Conservation (phyloP, 2,797 vertebrate species). For the Limnodromus scolopaceus region DNA sequence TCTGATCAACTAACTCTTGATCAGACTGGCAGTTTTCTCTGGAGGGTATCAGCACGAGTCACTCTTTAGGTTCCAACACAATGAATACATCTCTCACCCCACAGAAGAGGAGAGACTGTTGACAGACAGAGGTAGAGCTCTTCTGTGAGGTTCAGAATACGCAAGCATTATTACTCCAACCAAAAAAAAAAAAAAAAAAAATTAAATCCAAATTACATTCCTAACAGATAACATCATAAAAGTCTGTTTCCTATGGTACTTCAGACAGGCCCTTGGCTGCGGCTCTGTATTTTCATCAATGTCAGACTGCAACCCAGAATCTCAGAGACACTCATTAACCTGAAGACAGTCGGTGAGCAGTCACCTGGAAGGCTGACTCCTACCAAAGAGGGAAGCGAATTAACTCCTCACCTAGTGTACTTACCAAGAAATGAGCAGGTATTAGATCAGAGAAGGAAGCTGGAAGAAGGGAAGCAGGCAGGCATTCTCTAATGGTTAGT, state of each 20-base stretch:
- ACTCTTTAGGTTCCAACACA: neutral
- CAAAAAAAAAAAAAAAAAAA: neutral
- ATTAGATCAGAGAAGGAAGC: slow-evolving; percentile 40
- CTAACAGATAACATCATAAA: neutral
- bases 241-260: neutral
- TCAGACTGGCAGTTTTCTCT: neutral
- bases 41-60: neutral
- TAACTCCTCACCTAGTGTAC: neutral
- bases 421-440: slow-evolving; percentile 46
- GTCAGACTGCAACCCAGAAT: neutral
- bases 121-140: neutral
- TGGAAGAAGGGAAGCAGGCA: slow-evolving; percentile 38
- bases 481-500: slow-evolving; percentile 33
- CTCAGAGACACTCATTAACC: neutral
- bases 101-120: neutral
- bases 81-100: neutral
- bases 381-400: neutral
- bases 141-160: neutral
- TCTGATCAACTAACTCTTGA: no score
- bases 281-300: neutral
- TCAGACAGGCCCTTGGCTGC: neutral
- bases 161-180: neutral
- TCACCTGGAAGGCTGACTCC: neutral
- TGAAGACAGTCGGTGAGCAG: neutral
- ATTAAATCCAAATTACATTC: neutral